These are phyloP conservation scores for Zaprionus inermis DNA, from an alignment of 1,140 invertebrate species.

Conservation along the genomic window DNA sequence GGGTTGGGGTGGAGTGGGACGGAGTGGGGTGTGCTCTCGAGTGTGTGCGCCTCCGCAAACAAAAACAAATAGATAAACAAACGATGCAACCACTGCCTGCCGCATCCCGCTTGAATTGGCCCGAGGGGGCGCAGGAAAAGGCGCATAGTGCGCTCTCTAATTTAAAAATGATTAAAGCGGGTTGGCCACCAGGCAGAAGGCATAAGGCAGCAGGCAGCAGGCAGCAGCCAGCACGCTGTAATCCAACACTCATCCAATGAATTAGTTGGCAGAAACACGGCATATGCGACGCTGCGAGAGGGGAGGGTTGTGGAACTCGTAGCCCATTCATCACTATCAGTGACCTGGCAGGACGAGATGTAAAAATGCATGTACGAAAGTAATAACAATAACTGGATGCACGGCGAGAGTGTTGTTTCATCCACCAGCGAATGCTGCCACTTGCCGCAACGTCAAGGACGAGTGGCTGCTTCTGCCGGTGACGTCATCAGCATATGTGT, in stretches of 20 bases:
- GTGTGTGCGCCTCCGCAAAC: conserved; percentile 39
- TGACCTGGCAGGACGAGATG: conserved; percentile 44
- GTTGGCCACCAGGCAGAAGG: conserved; percentile 22
- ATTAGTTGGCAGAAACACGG: conserved; percentile 74
- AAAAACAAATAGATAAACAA: conserved; percentile 78
- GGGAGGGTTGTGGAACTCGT: not conserved
- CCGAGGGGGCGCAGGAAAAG: conserved; percentile 50
- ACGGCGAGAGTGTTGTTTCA: conserved; percentile 24
- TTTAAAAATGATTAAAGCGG: conserved; percentile 83
- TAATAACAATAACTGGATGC: conserved; percentile 74
- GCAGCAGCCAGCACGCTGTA: conserved; percentile 35
- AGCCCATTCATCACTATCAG: conserved; percentile 71
- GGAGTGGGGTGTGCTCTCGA: conserved; percentile 34
- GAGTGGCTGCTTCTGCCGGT: conserved; percentile 49
- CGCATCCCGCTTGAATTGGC: conserved; percentile 42
- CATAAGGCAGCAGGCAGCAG: no score
- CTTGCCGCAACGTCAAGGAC: conserved; percentile 73
- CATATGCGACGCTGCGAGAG: conserved; percentile 58
- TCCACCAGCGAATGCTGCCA: conserved; percentile 60
- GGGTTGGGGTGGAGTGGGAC: not conserved
- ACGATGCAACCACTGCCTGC: conserved; percentile 41
- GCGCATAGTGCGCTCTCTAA: conserved; percentile 76
- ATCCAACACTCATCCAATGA: conserved; percentile 78
- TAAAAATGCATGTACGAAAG: conserved; percentile 62
- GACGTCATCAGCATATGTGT: conserved; percentile 74